Conservation (phyloP, 2,888 invertebrate species). For the Halictus ligatus region DNA sequence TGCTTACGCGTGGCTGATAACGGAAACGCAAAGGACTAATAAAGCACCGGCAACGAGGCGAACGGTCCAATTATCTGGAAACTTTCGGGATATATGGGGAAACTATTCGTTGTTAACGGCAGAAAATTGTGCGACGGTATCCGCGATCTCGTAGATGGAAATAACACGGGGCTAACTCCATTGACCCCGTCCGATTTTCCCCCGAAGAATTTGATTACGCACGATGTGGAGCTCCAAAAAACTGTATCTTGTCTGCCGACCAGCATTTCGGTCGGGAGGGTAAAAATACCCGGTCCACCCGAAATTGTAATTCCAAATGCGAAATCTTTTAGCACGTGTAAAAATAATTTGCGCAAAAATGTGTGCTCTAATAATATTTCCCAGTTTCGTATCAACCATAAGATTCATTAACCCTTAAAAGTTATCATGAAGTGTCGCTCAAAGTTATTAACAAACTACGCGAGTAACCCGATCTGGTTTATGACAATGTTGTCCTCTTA, state of each 20-base stretch:
- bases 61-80: constrained; percentile 13
- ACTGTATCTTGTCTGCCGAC: not conserved
- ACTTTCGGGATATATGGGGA: not conserved
- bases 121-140: not conserved
- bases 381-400: not conserved
- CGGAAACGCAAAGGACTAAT: constrained; percentile 9
- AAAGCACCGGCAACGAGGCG: not conserved
- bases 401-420: not conserved
- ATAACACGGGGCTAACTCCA: not conserved
- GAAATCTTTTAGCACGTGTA: no score
- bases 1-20: not conserved
- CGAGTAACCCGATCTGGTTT: not conserved
- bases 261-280: not conserved
- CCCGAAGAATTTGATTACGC: not conserved
- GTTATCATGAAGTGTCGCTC: not conserved
- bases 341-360: no score
- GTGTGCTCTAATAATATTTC: not conserved
- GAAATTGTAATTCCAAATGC: no score
- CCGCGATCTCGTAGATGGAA: not conserved
- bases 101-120: not conserved
- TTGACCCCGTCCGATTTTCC: not conserved
- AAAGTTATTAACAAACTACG: not conserved
- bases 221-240: not conserved
- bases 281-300: not conserved
- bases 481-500: not conserved